phyloP scores from a whole-genome alignment of 2,113 vertebrate genomes.

The Argyrosomus japonicus region DNA sequence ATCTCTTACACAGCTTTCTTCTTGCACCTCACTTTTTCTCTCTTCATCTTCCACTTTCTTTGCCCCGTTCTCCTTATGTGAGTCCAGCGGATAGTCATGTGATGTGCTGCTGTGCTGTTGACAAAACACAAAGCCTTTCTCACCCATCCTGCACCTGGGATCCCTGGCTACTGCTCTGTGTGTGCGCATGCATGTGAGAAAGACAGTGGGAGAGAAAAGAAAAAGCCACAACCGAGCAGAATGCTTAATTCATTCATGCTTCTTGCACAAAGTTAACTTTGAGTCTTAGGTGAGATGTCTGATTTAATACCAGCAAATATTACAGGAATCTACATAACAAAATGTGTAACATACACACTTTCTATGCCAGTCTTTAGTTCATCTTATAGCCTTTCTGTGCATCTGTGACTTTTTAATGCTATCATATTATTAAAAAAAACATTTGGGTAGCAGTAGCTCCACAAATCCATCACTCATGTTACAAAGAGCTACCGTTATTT shows the following conservation, averaged over 20 bases:
- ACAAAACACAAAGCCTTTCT: conserved; percentile 81
- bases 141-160: conserved; percentile 91
- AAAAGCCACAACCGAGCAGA: background rate
- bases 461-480: background rate
- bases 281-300: background rate
- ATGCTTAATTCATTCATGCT: conserved; percentile 5
- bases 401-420: background rate
- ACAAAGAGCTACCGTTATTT: background rate
- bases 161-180: conserved; percentile 80
- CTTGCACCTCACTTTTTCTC: background rate
- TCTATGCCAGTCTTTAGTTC: background rate
- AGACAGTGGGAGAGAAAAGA: conserved; percentile 7
- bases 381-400: background rate
- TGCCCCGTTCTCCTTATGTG: conserved; percentile 29
- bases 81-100: conserved; percentile 75
- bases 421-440: background rate
- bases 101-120: conserved; percentile 81
- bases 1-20: conserved; percentile 15
- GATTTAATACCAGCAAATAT: background rate
- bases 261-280: background rate
- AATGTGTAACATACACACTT: too few species aligned
- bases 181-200: conserved; percentile 38
- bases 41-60: conserved; percentile 40
- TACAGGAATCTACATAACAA: background rate
- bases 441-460: background rate